Conservation (phyloP, 2,888 invertebrate species). For the Epinotia ramella region DNA sequence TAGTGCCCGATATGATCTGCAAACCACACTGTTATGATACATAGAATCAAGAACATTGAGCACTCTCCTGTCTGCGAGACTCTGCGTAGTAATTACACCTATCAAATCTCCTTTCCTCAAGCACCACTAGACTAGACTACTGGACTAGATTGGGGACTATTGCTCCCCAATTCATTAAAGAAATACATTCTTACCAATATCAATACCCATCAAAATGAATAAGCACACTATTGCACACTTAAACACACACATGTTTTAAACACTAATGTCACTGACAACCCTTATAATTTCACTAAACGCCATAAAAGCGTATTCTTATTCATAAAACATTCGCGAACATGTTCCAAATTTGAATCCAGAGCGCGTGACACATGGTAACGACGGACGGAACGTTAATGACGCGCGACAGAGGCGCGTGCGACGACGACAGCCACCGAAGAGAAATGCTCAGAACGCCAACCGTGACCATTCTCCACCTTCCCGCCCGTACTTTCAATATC, state of each 20-base stretch:
- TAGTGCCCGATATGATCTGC: too few relatives aligned
- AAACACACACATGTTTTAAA: slow-evolving; percentile 60
- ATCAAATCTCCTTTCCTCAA: background rate
- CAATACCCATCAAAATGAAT: slow-evolving; percentile 55
- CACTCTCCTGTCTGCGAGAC: too few relatives aligned
- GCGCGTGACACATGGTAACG: slow-evolving; percentile 43
- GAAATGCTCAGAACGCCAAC: slow-evolving; percentile 43
- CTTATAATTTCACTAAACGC: slow-evolving; percentile 1
- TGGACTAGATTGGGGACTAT: too few relatives aligned
- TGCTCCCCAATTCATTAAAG: too few relatives aligned
- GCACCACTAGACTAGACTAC: too few relatives aligned
- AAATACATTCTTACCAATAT: slow-evolving; percentile 57
- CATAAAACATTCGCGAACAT: slow-evolving; percentile 26
- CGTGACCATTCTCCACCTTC: slow-evolving; percentile 40
- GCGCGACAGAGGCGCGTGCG: slow-evolving; percentile 36
- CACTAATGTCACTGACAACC: slow-evolving; percentile 33
- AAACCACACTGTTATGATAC: too few relatives aligned
- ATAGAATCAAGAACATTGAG: too few relatives aligned
- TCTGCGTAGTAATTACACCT: background rate
- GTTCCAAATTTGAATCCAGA: slow-evolving; percentile 47
- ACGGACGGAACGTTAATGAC: slow-evolving; percentile 13
- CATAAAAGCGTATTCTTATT: slow-evolving; percentile 12
- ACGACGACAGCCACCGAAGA: slow-evolving; percentile 33
- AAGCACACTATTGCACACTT: slow-evolving; percentile 59
- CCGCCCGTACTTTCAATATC: background rate